phyloP scores from a whole-genome alignment of 2,888 invertebrate species.

The Eupithecia centaureata region DNA sequence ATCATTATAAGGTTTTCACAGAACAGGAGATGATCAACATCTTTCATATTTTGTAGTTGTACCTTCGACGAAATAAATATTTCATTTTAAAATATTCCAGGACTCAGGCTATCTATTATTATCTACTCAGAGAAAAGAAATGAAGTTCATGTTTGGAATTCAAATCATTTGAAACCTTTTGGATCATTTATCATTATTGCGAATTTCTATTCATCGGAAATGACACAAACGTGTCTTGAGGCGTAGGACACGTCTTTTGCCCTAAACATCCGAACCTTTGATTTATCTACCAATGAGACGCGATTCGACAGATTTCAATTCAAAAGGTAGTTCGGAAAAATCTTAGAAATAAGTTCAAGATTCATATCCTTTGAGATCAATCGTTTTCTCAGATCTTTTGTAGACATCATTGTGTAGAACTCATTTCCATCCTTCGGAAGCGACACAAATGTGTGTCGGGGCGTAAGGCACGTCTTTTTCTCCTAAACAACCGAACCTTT shows the following conservation, averaged over 20 bases:
- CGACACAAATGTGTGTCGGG: not conserved
- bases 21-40: too few relatives aligned
- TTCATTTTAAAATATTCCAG: too few relatives aligned
- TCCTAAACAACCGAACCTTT: slow-evolving; percentile 17
- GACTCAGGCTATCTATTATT: too few relatives aligned
- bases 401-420: not conserved
- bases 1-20: too few relatives aligned
- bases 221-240: not conserved
- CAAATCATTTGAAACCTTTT: not conserved
- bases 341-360: not conserved
- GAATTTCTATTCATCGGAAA: not conserved
- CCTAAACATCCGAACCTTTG: slow-evolving; percentile 12
- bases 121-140: too few relatives aligned
- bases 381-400: slow-evolving; percentile 2
- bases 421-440: not conserved
- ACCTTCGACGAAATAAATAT: too few relatives aligned
- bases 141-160: too few relatives aligned
- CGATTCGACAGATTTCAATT: too few relatives aligned
- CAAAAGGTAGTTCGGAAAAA: too few relatives aligned
- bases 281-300: slow-evolving; percentile 23
- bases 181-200: not conserved
- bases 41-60: too few relatives aligned
- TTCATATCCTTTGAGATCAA: not conserved
- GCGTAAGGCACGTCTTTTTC: slow-evolving; percentile 2
- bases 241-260: not conserved